phyloP scores from a whole-genome alignment of 2,888 invertebrate species.

The Carterocephalus palaemon region DNA sequence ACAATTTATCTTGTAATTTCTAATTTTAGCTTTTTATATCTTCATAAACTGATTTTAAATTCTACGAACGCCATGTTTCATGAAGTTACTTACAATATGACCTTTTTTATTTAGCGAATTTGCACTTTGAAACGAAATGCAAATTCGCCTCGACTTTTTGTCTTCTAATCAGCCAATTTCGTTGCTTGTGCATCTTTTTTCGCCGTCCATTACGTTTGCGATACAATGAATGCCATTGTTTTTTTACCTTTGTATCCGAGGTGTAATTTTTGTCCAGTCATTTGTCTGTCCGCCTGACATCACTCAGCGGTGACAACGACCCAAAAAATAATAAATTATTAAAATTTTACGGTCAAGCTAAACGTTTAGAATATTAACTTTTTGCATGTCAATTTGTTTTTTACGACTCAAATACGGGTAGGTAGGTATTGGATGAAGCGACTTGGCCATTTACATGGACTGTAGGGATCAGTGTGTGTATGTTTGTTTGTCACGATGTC shows the following conservation, averaged over 20 bases:
- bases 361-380: constrained; percentile 38
- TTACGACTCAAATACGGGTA: constrained; percentile 33
- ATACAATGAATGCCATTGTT: constrained; percentile 59
- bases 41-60: too few relatives aligned
- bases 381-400: constrained; percentile 35
- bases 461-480: neutral
- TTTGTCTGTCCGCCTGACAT: constrained; percentile 64
- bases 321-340: constrained; percentile 65
- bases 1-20: too few relatives aligned
- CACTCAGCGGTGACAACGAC: constrained; percentile 67
- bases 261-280: constrained; percentile 52
- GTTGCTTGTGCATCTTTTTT: constrained; percentile 50
- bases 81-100: too few relatives aligned
- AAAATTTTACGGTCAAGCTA: constrained; percentile 47
- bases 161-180: constrained; percentile 42
- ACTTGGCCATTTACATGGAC: neutral
- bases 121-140: constrained; percentile 42
- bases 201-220: constrained; percentile 45
- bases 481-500: constrained; percentile 25
- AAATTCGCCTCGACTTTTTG: constrained; percentile 37
- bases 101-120: neutral
- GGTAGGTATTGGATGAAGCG: constrained; percentile 29
- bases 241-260: constrained; percentile 46
- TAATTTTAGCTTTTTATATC: too few relatives aligned
- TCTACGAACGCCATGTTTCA: too few relatives aligned